A percentile compares a stretch with the other conserved stretches of the same genome.
Evolutionary conservation across 1,140 invertebrate genomes (phyloP).

Genomic region (Penaeus vannamei): DNA sequence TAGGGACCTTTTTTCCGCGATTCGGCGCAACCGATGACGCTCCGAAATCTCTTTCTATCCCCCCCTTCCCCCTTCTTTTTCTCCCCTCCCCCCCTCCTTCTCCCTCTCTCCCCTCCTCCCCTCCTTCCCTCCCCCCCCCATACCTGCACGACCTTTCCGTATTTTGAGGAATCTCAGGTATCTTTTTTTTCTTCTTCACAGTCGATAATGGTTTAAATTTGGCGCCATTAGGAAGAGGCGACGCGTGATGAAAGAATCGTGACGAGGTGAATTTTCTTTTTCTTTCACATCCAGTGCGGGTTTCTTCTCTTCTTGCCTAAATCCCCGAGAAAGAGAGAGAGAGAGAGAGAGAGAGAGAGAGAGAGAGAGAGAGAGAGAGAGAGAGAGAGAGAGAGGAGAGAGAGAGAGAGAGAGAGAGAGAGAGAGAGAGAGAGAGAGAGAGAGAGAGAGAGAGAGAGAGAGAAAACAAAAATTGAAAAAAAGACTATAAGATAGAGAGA

Average conservation of each 20-base stretch:
- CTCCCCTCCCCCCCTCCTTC: background rate
- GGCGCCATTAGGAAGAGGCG: slow-evolving; percentile 42
- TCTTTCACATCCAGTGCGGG: background rate
- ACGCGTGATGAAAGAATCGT: slow-evolving; percentile 43
- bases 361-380: no score
- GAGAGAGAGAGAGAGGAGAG: no score
- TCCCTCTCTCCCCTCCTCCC: background rate
- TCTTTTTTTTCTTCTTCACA: background rate
- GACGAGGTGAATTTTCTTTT: slow-evolving; percentile 40
- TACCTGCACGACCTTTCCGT: slow-evolving; percentile 27
- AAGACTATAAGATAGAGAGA: no score
- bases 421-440: no score
- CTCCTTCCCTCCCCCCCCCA: background rate
- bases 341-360: no score
- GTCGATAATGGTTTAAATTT: slow-evolving; percentile 57
- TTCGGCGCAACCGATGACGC: background rate
- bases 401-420: no score
- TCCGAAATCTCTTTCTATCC: no score
- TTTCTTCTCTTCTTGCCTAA: no score
- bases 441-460: no score
- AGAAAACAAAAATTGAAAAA: no score
- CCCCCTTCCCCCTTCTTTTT: background rate
- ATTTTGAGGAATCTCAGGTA: slow-evolving; percentile 55
- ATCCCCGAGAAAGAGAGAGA: no score
- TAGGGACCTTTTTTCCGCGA: no score